Evolutionary conservation across 2,113 vertebrate species (phyloP).

Genomic region (Vombatus ursinus): DNA sequence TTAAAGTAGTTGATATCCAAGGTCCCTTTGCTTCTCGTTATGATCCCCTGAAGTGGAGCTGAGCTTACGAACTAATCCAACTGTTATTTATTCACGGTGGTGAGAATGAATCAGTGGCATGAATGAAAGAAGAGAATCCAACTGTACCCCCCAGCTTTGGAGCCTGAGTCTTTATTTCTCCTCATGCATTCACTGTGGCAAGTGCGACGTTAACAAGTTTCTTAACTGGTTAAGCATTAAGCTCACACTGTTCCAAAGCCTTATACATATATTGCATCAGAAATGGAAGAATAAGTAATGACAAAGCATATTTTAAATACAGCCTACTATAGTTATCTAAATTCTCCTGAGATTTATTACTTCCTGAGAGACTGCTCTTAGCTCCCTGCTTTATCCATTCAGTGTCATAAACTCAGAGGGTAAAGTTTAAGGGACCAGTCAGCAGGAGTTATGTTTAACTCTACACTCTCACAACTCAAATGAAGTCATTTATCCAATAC

Average conservation of each 20-base stretch:
- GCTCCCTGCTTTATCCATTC: neutral
- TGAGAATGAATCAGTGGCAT: neutral
- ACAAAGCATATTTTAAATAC: neutral
- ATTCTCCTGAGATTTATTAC: neutral
- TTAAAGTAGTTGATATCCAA: no score
- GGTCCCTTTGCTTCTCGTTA: neutral
- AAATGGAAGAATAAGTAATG: no score
- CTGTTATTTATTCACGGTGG: no score
- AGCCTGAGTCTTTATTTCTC: neutral
- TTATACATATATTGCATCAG: neutral
- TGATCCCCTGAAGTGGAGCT: neutral
- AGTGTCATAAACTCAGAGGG: constrained; percentile 31
- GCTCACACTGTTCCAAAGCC: neutral
- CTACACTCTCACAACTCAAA: constrained; percentile 43
- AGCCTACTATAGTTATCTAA: neutral
- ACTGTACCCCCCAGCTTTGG: neutral
- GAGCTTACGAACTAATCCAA: neutral
- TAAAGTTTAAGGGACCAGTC: neutral
- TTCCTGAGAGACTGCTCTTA: neutral
- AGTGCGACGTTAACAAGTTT: neutral
- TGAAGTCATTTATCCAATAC: neutral
- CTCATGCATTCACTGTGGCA: neutral
- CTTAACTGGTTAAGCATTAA: neutral
- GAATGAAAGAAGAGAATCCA: neutral
- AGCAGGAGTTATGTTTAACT: neutral